These are phyloP conservation scores for Pollenia amentaria DNA, from an alignment of 2,888 invertebrate genomes.

Conservation along the genomic window DNA sequence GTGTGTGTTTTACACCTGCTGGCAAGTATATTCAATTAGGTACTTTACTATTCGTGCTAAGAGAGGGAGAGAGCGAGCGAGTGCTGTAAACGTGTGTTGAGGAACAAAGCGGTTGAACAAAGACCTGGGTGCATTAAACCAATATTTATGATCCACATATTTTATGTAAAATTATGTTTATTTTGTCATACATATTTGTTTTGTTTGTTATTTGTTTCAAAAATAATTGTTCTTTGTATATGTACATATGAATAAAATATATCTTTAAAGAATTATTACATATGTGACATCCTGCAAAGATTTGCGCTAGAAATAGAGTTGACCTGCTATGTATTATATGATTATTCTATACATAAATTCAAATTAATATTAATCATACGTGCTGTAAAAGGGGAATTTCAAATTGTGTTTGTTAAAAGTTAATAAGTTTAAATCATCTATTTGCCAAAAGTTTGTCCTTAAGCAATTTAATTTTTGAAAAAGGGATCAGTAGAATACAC, in stretches of 20 bases:
- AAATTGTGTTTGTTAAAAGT: too few species aligned
- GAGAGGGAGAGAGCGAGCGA: neutral
- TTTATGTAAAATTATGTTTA: constrained; percentile 41
- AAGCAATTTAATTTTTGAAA: too few species aligned
- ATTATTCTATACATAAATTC: constrained; percentile 24
- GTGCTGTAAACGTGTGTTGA: neutral
- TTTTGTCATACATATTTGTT: neutral
- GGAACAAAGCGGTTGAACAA: neutral
- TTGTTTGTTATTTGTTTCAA: neutral
- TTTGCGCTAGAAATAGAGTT: neutral
- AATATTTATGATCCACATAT: constrained; percentile 34
- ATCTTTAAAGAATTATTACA: constrained; percentile 21
- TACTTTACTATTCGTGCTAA: constrained; percentile 26
- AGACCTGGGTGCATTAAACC: constrained; percentile 12
- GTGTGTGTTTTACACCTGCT: neutral
- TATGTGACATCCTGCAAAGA: neutral
- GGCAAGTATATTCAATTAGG: constrained; percentile 46
- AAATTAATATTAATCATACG: neutral
- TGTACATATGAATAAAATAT: constrained; percentile 18
- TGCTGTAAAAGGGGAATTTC: too few species aligned
- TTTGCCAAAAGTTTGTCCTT: too few species aligned
- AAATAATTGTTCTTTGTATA: constrained; percentile 26
- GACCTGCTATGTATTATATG: neutral
- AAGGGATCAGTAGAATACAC: too few species aligned
- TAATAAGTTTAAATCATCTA: too few species aligned